These are phyloP conservation scores for Physella acuta DNA, from an alignment of 1,140 invertebrate genomes.

Conservation along the genomic window DNA sequence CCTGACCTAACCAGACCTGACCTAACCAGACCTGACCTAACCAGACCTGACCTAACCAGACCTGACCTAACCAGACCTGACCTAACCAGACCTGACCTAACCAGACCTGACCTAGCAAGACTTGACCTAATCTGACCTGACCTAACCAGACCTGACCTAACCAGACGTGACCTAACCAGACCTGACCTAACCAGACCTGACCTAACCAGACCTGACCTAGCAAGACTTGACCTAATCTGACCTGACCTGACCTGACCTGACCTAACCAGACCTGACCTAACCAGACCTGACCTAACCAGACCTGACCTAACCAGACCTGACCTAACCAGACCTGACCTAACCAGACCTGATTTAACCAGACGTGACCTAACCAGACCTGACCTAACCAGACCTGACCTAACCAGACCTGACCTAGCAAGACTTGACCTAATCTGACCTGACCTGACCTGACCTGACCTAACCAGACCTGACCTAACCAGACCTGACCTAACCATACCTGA, in stretches of 20 bases:
- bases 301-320: conserved; percentile 30
- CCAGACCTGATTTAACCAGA: conserved; percentile 25
- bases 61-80: conserved; percentile 25
- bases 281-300: conserved; percentile 32
- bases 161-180: conserved; percentile 19
- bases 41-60: conserved; percentile 25
- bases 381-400: conserved; percentile 30
- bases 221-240: conserved; percentile 26
- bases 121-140: conserved; percentile 13
- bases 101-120: conserved; percentile 18
- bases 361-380: conserved; percentile 20
- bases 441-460: conserved; percentile 21
- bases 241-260: conserved; percentile 28
- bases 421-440: conserved; percentile 2
- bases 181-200: conserved; percentile 11
- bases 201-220: conserved; percentile 17
- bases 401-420: conserved; percentile 25
- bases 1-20: conserved; percentile 25
- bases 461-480: conserved; percentile 9
- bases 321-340: conserved; percentile 24
- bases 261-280: conserved; percentile 27
- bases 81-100: conserved; percentile 12
- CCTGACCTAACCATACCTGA: conserved; percentile 19
- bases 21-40: conserved; percentile 28
- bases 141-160: conserved; percentile 23